These are phyloP conservation scores for Papilio helenus DNA, from an alignment of 1,140 invertebrate species.

Conservation along the genomic window DNA sequence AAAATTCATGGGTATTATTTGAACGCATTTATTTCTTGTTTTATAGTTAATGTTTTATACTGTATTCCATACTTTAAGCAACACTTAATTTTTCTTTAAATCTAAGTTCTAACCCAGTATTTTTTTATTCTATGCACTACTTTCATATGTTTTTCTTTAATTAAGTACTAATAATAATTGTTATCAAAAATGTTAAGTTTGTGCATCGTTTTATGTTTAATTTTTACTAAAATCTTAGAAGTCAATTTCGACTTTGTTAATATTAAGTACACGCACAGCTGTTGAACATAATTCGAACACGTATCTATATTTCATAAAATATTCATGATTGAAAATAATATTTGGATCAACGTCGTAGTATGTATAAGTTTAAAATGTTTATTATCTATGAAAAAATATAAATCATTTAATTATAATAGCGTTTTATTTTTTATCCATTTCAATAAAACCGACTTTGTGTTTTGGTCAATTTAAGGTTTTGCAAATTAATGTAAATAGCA, in stretches of 20 bases:
- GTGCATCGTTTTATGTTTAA: not conserved
- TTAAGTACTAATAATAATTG: not conserved
- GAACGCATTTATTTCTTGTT: not conserved
- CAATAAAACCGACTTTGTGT: not conserved
- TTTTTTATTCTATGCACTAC: not conserved
- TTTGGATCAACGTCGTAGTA: not conserved
- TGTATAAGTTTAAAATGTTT: not conserved
- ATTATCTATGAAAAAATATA: not conserved
- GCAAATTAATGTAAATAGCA: too few relatives aligned
- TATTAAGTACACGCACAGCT: not conserved
- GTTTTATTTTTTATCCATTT: not conserved
- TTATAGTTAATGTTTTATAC: not conserved
- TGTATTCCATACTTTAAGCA: not conserved
- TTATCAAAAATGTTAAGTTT: not conserved
- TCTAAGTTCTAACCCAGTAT: constrained; percentile 13
- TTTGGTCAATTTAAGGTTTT: not conserved
- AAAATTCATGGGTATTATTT: constrained; percentile 17
- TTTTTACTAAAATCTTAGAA: not conserved
- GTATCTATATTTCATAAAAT: not conserved
- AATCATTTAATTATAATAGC: not conserved
- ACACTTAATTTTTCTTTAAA: not conserved
- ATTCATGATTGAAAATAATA: not conserved
- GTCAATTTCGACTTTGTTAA: not conserved
- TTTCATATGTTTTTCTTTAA: not conserved
- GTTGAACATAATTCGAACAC: not conserved